Percentiles rank a stretch among this genome's conserved stretches.
Conservation (phyloP, 2,888 invertebrate species). For the Trachelus iudaicus region DNA sequence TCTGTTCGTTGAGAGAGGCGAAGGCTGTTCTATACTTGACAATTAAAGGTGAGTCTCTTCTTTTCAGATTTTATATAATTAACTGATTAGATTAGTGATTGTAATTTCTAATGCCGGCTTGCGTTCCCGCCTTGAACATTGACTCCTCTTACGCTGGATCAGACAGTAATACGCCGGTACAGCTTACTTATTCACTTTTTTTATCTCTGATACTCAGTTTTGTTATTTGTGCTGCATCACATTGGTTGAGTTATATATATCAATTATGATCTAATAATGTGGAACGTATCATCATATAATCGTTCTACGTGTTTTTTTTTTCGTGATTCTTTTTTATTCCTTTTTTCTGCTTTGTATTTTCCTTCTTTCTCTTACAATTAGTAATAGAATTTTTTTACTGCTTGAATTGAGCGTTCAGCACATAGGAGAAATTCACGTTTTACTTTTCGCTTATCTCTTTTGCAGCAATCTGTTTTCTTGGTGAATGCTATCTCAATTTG, state of each 20-base stretch:
- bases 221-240: background rate
- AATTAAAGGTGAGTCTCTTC: background rate
- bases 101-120: background rate
- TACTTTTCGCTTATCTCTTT: background rate
- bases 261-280: background rate
- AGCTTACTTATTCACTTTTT: background rate
- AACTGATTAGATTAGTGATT: background rate
- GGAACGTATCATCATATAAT: too few species aligned
- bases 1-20: background rate
- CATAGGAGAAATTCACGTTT: background rate
- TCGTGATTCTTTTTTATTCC: background rate
- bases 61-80: background rate
- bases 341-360: background rate
- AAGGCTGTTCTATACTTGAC: background rate
- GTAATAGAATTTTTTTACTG: background rate
- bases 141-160: background rate
- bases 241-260: background rate
- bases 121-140: background rate
- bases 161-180: background rate
- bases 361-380: background rate
- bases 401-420: background rate
- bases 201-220: background rate
- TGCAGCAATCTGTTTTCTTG: background rate
- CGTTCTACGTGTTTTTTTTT: background rate
- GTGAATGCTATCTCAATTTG: background rate